Evolutionary conservation across 2,888 invertebrate species (phyloP).

Genomic region (Lepidocyrtinus sp.): DNA sequence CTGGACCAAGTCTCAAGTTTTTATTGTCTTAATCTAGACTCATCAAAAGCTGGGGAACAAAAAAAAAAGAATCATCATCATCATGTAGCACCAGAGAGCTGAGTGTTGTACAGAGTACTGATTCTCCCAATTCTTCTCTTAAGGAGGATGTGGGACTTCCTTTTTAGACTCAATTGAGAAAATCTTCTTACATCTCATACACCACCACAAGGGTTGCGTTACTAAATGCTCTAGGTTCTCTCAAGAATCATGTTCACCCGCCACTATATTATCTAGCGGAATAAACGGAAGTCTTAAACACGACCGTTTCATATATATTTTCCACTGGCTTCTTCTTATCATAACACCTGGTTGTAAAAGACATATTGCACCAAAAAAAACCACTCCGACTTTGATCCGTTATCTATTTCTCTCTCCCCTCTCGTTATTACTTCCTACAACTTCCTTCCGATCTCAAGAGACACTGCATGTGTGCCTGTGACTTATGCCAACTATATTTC

Average conservation of each 20-base stretch:
- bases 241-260: background rate
- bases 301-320: slow-evolving; percentile 21
- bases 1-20: background rate
- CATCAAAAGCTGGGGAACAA: slow-evolving; percentile 11
- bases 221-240: too few species aligned
- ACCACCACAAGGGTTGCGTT: too few species aligned
- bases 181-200: slow-evolving; percentile 47
- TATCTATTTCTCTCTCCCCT: too few species aligned
- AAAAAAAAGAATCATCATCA: background rate
- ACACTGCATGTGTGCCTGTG: too few species aligned
- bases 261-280: background rate
- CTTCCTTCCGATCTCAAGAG: too few species aligned
- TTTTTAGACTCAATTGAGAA: slow-evolving; percentile 65
- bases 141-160: slow-evolving; percentile 70
- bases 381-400: too few species aligned
- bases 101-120: background rate
- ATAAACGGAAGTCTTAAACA: background rate
- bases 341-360: too few species aligned
- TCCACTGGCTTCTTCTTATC: slow-evolving; percentile 8
- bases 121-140: background rate
- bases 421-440: too few species aligned
- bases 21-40: slow-evolving; percentile 45
- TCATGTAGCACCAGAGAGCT: too few species aligned
- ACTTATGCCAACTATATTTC: slow-evolving; percentile 48
- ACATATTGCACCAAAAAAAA: too few species aligned